These are phyloP conservation scores for Carlito syrichta DNA, from an alignment of 2,113 vertebrate species.

Conservation along the genomic window DNA sequence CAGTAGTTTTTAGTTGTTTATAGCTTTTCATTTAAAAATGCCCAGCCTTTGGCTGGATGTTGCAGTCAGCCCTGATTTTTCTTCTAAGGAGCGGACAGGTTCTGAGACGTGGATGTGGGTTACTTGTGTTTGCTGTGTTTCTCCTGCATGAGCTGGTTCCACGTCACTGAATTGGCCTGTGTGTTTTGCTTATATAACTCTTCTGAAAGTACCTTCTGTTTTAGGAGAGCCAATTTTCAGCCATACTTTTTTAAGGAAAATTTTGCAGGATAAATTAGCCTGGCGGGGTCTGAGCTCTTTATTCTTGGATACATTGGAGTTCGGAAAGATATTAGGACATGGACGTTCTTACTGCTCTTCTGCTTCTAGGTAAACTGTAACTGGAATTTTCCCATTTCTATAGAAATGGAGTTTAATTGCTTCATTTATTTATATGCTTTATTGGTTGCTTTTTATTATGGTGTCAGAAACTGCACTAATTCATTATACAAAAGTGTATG, in stretches of 20 bases:
- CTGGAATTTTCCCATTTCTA: background rate
- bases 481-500: background rate
- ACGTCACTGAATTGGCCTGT: slow-evolving; percentile 66
- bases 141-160: slow-evolving; percentile 67
- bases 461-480: background rate
- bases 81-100: background rate
- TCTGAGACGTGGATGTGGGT: slow-evolving; percentile 41
- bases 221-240: slow-evolving; percentile 64
- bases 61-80: background rate
- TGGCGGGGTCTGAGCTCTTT: slow-evolving; percentile 40
- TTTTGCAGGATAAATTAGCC: slow-evolving; percentile 63
- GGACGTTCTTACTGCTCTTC: slow-evolving; percentile 51
- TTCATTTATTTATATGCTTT: background rate
- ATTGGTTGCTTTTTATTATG: background rate
- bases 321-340: slow-evolving; percentile 51
- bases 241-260: slow-evolving; percentile 60
- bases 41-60: background rate
- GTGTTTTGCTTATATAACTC: slow-evolving; percentile 75
- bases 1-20: slow-evolving; percentile 35
- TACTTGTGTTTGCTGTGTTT: slow-evolving; percentile 39
- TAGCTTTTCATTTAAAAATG: slow-evolving; percentile 37
- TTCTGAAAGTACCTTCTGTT: slow-evolving; percentile 84
- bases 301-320: slow-evolving; percentile 49
- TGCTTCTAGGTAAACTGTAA: slow-evolving; percentile 80
- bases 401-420: background rate